Base-by-base conservation (phyloP, 2,113 vertebrate species). In the Pachyramphus minor region DNA sequence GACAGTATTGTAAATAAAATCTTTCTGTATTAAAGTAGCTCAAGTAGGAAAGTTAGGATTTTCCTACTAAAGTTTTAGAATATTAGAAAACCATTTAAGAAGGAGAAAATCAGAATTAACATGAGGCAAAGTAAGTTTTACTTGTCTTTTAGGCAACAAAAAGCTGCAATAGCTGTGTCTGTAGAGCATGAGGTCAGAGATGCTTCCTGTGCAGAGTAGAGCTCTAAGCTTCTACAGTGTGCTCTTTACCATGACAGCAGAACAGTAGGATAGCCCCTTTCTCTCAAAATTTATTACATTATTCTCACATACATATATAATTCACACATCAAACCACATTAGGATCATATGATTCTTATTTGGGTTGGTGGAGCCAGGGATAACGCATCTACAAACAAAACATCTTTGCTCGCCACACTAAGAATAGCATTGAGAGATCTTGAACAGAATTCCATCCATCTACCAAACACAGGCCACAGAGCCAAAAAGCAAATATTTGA, bases 251-350 rank as follows among this genome's bases (percentile, higher is more conserved):
- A 23, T 9, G n/a, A 53, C 30, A 50, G n/a, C 41, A 59, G 44
- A 21, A 37, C 20, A 39, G 39, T 4, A 33, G 24, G 12, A 44
- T 17, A 55, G 25, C 41, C 59, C 18, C 17, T 53, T 68, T 39
- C 49, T 21, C 44, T 83, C 53, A 45, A 9, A 49, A 60, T 50
- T 59, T 33, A 25, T 49, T 73, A 41, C 19, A 11, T 64, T 13
- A 13, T 55, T 76, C 37, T 42, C 42, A 62, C 35, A 19, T 11
- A n/a, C 0, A 0, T 13, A 23, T 5, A 4, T 22, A 68, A 91
- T 44, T 73, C 72, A 74, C 41, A 19, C 17, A 41, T 69, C 42
- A 45, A 45, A 10, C 12, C 45, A 41, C 0, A 0, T 44, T 59
- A 78, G 62, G 39, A 58, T 45, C 49, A n/a, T 12, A 4, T 41